Percentiles rank a stretch among this genome's conserved stretches.
Evolutionary conservation across 2,888 invertebrate species (phyloP).

Genomic region (Lasiommata megera): DNA sequence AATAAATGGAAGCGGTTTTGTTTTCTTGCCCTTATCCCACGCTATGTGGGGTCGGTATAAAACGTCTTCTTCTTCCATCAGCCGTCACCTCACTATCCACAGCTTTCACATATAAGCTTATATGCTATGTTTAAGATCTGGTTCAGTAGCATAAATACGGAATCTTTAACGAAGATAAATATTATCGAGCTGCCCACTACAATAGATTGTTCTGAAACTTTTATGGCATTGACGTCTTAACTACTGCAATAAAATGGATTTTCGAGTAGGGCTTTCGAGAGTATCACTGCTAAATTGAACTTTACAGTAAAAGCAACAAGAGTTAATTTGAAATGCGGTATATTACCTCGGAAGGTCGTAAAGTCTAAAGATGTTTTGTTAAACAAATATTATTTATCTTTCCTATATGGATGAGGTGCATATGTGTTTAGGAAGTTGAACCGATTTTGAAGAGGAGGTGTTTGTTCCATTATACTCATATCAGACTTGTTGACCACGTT

Average conservation of each 20-base stretch:
- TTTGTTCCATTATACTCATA: neutral
- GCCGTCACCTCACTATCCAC: too few relatives aligned
- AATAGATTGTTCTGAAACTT: neutral
- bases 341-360: conserved; percentile 8
- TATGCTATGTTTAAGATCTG: neutral
- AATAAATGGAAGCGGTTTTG: too few relatives aligned
- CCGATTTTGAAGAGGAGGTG: neutral
- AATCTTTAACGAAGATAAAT: conserved; percentile 18
- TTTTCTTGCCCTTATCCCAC: too few relatives aligned
- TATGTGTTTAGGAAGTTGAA: neutral
- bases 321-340: neutral
- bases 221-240: conserved; percentile 21
- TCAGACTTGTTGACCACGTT: too few relatives aligned
- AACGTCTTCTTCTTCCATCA: too few relatives aligned
- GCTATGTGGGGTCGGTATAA: too few relatives aligned
- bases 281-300: conserved; percentile 7
- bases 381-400: conserved; percentile 19
- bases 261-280: too few relatives aligned
- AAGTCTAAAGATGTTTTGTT: conserved; percentile 25
- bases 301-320: neutral
- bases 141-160: conserved; percentile 1
- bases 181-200: conserved; percentile 25
- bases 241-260: conserved; percentile 19
- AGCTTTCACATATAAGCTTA: too few relatives aligned
- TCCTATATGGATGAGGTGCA: conserved; percentile 1